Conservation (phyloP, 2,113 vertebrate species). For the Ammodytes marinus region DNA sequence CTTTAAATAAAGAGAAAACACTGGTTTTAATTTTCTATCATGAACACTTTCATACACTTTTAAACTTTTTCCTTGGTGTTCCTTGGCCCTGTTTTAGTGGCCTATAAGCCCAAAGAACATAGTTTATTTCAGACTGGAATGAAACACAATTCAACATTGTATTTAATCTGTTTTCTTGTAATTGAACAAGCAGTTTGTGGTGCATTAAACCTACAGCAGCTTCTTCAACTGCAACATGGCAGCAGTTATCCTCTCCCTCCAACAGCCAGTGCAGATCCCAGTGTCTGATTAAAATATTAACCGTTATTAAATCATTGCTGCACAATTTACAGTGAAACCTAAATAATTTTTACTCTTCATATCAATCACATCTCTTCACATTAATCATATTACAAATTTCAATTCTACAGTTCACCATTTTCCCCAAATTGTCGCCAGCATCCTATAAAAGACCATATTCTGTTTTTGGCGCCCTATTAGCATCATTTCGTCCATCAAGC, state of each 20-base stretch:
- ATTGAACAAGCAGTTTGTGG: not conserved
- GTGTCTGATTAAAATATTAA: slow-evolving; percentile 4
- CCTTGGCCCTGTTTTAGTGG: not conserved
- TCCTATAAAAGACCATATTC: slow-evolving; percentile 67
- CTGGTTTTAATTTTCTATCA: not conserved
- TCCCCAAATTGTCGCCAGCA: slow-evolving; percentile 51
- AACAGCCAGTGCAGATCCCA: not conserved
- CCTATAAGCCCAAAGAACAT: not conserved
- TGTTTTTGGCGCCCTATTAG: slow-evolving; percentile 85
- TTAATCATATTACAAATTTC: slow-evolving; percentile 46
- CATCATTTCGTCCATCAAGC: slow-evolving; percentile 89
- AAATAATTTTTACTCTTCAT: slow-evolving; percentile 4
- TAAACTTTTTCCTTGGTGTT: not conserved
- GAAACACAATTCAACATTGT: not conserved
- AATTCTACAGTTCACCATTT: slow-evolving; percentile 36
- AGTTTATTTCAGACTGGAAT: not conserved
- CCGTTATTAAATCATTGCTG: slow-evolving; percentile 13
- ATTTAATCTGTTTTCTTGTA: not conserved
- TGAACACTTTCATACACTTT: not conserved
- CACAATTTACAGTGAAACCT: not conserved
- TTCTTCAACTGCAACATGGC: not conserved
- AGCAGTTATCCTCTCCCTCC: not conserved
- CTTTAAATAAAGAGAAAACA: not conserved
- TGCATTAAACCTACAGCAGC: too few species aligned
- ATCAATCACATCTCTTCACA: not conserved